Base-by-base conservation (phyloP, 2,113 vertebrate species). In the Thomomys bottae region DNA sequence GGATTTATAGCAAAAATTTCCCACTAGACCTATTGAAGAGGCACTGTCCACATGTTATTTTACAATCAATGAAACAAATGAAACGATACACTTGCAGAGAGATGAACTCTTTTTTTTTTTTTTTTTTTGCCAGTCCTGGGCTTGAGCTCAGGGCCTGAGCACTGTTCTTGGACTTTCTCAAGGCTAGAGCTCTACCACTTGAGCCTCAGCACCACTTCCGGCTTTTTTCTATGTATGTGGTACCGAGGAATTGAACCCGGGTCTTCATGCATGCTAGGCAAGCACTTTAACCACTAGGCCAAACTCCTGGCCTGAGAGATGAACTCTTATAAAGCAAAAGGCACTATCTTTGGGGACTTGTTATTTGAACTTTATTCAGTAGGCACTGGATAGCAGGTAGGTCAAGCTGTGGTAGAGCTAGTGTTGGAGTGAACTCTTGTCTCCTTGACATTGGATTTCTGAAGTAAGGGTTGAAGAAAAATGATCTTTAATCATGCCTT, bases 11-110 rank as follows among this genome's bases (percentile, higher is more conserved):
- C 7, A 81, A 40, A 91, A 67, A 78, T 92, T 88, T 66, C 84
- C 12, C 77, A 2, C 3, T 24, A 77, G 61, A 7, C 45, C 40
- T 61, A 4, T 18, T 5, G 45, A 90, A 87, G 89, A 75, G 64
- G 24, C 5, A 61, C 8, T 38, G 49, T 87, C 9, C 3, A 49
- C 54, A 66, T 72, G 49, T 17, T 54, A 8, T 83, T 85, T 45
- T 73, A 6, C 14, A 72, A 79, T n/a, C 94, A 94, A 84, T 89
- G 76, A 96, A 95, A 96, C 95, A 90, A 95, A 94, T 94, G 85
- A 93, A 88, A 94, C 90, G 28, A 85, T 80, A 76, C 76, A 89
- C 90, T 88, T 59, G 40, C 87, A 96, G 93, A 93, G 45, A 89
- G 92, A 88, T 94, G 92, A 94, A 78, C 91, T 95, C 32, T 95